These are phyloP conservation scores for Autographa pulchrina DNA, from an alignment of 2,888 invertebrate species.

Conservation along the genomic window DNA sequence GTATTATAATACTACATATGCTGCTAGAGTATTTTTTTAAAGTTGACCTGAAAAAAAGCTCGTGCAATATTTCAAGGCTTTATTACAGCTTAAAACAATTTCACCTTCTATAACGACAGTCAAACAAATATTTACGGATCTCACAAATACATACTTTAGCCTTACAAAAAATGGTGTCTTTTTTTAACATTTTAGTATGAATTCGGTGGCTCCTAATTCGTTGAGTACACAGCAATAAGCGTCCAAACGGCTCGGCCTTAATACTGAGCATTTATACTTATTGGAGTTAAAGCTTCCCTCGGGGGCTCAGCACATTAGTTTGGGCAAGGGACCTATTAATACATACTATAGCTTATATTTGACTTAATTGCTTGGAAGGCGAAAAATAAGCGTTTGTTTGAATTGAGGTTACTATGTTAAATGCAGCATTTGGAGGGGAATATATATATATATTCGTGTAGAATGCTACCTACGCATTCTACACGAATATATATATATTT, in stretches of 20 bases:
- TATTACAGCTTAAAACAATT: not conserved
- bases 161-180: not conserved
- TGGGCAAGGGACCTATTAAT: slow-evolving; percentile 28
- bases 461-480: too few relatives aligned
- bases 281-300: slow-evolving; percentile 44
- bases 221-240: slow-evolving; percentile 18
- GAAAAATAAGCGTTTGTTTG: slow-evolving; percentile 18
- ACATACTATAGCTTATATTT: slow-evolving; percentile 22
- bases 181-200: slow-evolving; percentile 4
- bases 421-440: not conserved
- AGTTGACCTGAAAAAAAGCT: not conserved
- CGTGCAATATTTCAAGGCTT: not conserved
- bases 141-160: not conserved
- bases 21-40: too few relatives aligned
- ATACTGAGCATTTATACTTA: slow-evolving; percentile 44
- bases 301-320: slow-evolving; percentile 38
- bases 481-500: too few relatives aligned
- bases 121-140: slow-evolving; percentile 1
- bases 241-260: slow-evolving; percentile 38
- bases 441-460: not conserved
- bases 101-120: not conserved
- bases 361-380: slow-evolving; percentile 29
- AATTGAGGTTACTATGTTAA: not conserved
- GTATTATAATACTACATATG: too few relatives aligned
- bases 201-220: not conserved